Percentiles rank a stretch among this genome's conserved stretches.
Evolutionary conservation across 2,797 vertebrate species (phyloP).

Genomic region (Epinephelus coioides): DNA sequence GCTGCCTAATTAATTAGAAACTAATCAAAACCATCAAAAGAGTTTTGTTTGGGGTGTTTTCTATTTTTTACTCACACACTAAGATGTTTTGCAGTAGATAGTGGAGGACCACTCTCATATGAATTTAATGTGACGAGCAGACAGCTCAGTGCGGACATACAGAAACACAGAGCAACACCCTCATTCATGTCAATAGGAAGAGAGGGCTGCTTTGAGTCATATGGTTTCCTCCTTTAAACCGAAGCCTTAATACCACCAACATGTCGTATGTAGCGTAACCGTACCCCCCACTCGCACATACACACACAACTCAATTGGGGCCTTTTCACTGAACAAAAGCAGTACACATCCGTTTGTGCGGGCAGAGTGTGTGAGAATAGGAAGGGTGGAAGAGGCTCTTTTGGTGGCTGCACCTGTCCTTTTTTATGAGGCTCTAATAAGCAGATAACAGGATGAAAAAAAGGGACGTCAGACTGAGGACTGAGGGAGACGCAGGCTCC

Average conservation of each 20-base stretch:
- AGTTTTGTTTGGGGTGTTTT: neutral
- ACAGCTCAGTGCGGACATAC: conserved; percentile 14
- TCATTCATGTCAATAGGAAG: conserved; percentile 46
- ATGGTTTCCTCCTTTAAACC: conserved; percentile 64
- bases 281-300: conserved; percentile 68
- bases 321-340: conserved; percentile 84
- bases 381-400: conserved; percentile 74
- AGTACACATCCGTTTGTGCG: conserved; percentile 79
- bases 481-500: conserved; percentile 51
- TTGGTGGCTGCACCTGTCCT: conserved; percentile 86
- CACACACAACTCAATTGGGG: conserved; percentile 77
- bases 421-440: conserved; percentile 87
- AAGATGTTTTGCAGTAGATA: neutral
- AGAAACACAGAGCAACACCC: conserved; percentile 33
- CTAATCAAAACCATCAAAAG: conserved; percentile 15
- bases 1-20: neutral
- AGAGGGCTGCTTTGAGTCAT: conserved; percentile 67
- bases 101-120: neutral
- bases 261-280: conserved; percentile 66
- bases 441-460: conserved; percentile 72
- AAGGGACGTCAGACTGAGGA: conserved; percentile 53
- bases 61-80: conserved; percentile 5
- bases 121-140: neutral
- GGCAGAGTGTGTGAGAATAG: conserved; percentile 75
- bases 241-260: conserved; percentile 72